These are phyloP conservation scores for Myiopsitta monachus DNA, from an alignment of 2,113 vertebrate genomes.

Conservation along the genomic window DNA sequence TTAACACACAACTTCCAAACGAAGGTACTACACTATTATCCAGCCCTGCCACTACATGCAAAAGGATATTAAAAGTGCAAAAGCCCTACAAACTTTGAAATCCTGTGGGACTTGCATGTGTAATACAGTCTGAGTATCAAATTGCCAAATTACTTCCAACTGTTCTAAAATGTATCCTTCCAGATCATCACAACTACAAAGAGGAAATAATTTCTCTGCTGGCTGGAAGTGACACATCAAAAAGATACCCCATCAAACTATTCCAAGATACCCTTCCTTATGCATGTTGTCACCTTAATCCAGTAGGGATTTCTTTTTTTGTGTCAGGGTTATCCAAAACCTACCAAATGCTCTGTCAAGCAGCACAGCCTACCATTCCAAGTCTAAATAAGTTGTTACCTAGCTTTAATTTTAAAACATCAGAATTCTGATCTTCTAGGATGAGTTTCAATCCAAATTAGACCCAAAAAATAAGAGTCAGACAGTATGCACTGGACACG, in stretches of 20 bases:
- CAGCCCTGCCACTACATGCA: background rate
- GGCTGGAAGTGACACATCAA: background rate
- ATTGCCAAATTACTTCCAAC: constrained; percentile 8
- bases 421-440: background rate
- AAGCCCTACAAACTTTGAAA: background rate
- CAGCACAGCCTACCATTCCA: fast-evolving
- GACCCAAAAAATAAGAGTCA: background rate
- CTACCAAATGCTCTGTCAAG: background rate
- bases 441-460: background rate
- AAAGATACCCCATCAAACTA: background rate
- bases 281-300: background rate
- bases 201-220: background rate
- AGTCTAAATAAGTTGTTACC: background rate
- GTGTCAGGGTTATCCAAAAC: background rate
- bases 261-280: background rate
- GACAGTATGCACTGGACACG: background rate
- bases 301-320: background rate
- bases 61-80: background rate
- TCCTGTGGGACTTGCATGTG: background rate
- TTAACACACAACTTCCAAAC: background rate
- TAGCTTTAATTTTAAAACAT: background rate
- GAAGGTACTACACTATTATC: background rate
- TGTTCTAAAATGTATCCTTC: background rate
- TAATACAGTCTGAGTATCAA: background rate
- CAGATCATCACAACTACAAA: background rate